Conservation (phyloP, 2,797 vertebrate genomes). For the Halcyon leucocephala region DNA sequence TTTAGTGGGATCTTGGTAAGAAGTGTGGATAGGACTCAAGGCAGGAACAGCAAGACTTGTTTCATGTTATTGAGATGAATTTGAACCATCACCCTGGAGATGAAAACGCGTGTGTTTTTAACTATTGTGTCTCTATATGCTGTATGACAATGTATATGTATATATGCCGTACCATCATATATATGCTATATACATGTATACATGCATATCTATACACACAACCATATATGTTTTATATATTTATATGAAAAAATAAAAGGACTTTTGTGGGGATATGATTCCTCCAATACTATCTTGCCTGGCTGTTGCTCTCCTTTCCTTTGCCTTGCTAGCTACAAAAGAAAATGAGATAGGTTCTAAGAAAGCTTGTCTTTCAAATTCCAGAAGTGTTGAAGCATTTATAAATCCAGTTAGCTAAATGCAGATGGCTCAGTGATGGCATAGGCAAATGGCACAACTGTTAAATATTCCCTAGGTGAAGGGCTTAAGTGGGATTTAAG, state of each 20-base stretch:
- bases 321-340: neutral
- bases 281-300: neutral
- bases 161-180: neutral
- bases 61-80: neutral
- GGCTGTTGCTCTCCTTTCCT: neutral
- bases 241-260: neutral
- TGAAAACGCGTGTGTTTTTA: neutral
- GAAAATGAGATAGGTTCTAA: neutral
- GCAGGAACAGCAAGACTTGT: neutral
- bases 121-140: neutral
- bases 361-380: constrained; percentile 19
- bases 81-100: neutral
- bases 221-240: neutral
- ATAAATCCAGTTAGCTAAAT: constrained; percentile 19
- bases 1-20: neutral
- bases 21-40: neutral
- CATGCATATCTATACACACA: neutral
- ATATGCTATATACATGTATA: neutral
- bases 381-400: neutral
- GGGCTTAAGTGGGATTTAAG: constrained; percentile 26
- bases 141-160: neutral
- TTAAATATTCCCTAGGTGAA: constrained; percentile 16
- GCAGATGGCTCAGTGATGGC: neutral
- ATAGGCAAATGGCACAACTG: constrained; percentile 38
- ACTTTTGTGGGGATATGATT: neutral